A percentile compares a stretch with the other conserved stretches of the same genome.
Evolutionary conservation across 1,140 invertebrate genomes (phyloP).

Genomic region (Zaprionus africanus): DNA sequence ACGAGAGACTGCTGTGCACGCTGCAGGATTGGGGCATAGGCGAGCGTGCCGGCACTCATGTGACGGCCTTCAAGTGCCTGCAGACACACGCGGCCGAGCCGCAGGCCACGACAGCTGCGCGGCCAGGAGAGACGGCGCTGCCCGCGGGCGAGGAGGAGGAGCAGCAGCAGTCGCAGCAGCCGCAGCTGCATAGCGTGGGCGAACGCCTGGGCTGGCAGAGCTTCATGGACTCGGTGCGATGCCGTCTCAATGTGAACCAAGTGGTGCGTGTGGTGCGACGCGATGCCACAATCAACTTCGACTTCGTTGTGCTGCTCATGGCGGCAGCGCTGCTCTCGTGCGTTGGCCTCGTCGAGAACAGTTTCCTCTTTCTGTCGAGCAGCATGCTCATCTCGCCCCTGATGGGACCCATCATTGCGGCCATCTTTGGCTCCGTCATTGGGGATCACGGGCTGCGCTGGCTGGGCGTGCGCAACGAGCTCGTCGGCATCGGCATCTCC

Average conservation of each 20-base stretch:
- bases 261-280: constrained; percentile 88
- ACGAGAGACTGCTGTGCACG: constrained; percentile 77
- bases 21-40: constrained; percentile 83
- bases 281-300: constrained; percentile 89
- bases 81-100: constrained; percentile 40
- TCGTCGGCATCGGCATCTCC: constrained; percentile 87
- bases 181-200: neutral
- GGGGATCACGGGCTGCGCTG: constrained; percentile 86
- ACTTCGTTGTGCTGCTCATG: constrained; percentile 88
- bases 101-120: neutral
- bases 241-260: constrained; percentile 89
- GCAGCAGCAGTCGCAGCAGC: neutral
- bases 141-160: neutral
- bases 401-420: constrained; percentile 91
- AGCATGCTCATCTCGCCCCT: constrained; percentile 92
- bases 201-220: constrained; percentile 85
- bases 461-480: constrained; percentile 87
- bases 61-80: constrained; percentile 81
- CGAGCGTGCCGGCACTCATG: constrained; percentile 71
- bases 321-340: constrained; percentile 88
- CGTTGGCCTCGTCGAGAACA: constrained; percentile 91
- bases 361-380: constrained; percentile 89
- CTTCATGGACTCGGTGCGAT: constrained; percentile 87
- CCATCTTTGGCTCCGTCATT: constrained; percentile 89
- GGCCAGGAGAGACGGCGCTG: neutral